Evolutionary conservation across 2,888 invertebrate genomes (phyloP), one percentile per base, ranked within the genome.

Genomic region (Campoplex nolae): DNA sequence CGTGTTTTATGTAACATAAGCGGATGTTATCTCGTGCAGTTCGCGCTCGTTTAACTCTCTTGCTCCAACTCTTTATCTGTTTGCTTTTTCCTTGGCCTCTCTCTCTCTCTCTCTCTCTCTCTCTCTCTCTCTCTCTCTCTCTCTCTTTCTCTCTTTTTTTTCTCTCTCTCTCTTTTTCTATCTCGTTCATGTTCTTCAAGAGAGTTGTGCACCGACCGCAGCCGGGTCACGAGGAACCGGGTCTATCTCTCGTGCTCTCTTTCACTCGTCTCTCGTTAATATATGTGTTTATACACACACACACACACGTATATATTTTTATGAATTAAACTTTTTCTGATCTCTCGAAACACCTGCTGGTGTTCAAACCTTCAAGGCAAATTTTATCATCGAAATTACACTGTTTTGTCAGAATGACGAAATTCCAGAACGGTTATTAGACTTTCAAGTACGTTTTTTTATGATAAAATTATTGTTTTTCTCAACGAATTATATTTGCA

Each of bases 1-100:
- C 89, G 91, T 92, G 92, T 92, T 92, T 92, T 91, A 91, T 90
- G 90, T 90, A 90, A 90, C 89, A 88, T 85, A 87, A 86, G 90
- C 84, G 91, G 90, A 92, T 91, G 90, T 92, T 91, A 91, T 92
- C 92, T 91, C 80, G 86, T 81, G 82, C 74, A 86, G 80, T 83
- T 74, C 62, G 82, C 70, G 78, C 78, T 81, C 38, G 81, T 70
- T 54, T 54, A 48, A 23, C 38, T 65, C 73, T 73, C 74, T 51
- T 51, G n/a, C 51, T 16, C 16, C 68, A 7, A 68, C 70, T 76
- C 51, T 75, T 58, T 56, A 38, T 42, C 62, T 51, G 23, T 56
- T 51, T 32, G 18, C 28, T 51, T 54, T 73, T 73, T 54, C 28
- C 42, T 45, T 13, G 32, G 42, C 28, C 65, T 48, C 48, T 48